Base-by-base conservation (phyloP, 2,888 invertebrate species). In the Oasisia sp. region DNA sequence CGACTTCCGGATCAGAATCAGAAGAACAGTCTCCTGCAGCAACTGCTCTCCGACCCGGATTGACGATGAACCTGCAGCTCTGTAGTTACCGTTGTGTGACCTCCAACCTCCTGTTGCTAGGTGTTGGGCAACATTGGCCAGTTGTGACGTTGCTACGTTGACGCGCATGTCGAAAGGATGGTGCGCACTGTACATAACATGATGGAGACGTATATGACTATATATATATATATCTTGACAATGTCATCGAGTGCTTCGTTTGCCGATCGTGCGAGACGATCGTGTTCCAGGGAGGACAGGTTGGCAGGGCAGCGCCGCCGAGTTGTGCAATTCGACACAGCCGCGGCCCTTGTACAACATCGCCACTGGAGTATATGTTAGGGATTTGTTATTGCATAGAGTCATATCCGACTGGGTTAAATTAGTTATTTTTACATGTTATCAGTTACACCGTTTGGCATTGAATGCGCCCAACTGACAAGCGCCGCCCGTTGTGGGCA, bases 1-100 rank as follows among this genome's bases (percentile, higher is more conserved):
- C 19, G 74, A 74, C 74, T 74, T 7, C 74, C 74, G n/a, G 74
- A 89, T 38, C 50, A 91, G 44, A 91, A 98, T 97, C 97, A 97
- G 97, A 98, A 96, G 94, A 98, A 98, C 95, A 98, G 98, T 96
- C 97, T 98, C 96, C 97, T 98, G 95, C 98, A 98, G 97, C 98
- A 98, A 97, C 97, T 98, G 96, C 97, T 98, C 96, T 98, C 98
- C 95, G 98, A 98, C 32, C 91, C 91, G 97, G 90, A 91, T 92
- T 91, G 38, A 89, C 32, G 90, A n/a, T 19, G n/a, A n/a, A 19
- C 44, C 38, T 32, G 32, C 90, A 90, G 44, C 74, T 74, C 7
- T 27, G 27, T 27, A n/a, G 74, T 19, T 74, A 74, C n/a, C 27
- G 74, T 74, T 74, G 74, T 74, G 74, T 74, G 74, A 74, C 74